Evolutionary conservation across 2,888 invertebrate genomes (phyloP).

Genomic region (Rhaphigaster nebulosa): DNA sequence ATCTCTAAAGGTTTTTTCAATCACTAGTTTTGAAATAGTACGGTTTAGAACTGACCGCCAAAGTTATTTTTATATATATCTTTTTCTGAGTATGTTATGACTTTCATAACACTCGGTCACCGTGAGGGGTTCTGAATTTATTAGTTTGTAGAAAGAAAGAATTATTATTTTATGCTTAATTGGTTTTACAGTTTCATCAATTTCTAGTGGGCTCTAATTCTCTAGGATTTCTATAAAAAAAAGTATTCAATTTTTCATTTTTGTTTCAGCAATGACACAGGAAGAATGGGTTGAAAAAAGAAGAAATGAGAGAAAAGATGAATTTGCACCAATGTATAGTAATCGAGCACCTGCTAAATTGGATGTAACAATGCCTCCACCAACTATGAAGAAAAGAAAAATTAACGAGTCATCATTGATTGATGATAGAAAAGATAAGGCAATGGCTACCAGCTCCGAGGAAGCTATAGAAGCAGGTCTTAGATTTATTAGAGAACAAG

Average conservation of each 20-base stretch:
- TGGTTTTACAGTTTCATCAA: too few relatives aligned
- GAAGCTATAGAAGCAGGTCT: slow-evolving; percentile 64
- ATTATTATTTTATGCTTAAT: too few relatives aligned
- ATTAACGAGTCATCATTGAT: slow-evolving; percentile 19
- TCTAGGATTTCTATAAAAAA: background rate
- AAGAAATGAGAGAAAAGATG: slow-evolving; percentile 78
- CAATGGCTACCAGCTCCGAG: slow-evolving; percentile 51
- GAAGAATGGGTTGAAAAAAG: slow-evolving; percentile 84
- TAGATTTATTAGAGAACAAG: slow-evolving; percentile 60
- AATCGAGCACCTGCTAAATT: background rate
- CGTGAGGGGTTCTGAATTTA: too few relatives aligned
- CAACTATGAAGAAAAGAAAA: slow-evolving; percentile 49
- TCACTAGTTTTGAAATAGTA: too few relatives aligned
- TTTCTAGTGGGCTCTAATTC: background rate
- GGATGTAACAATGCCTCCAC: slow-evolving; percentile 33
- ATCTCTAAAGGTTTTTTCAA: too few relatives aligned
- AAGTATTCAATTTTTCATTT: slow-evolving; percentile 15
- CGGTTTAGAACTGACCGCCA: too few relatives aligned
- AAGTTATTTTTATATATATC: background rate
- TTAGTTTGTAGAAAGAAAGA: too few relatives aligned
- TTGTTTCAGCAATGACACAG: slow-evolving; percentile 76
- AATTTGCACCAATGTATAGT: slow-evolving; percentile 81
- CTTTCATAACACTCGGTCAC: too few relatives aligned
- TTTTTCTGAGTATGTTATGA: background rate
- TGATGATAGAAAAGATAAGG: background rate